A percentile compares a stretch with the other conserved stretches of the same genome.
phyloP scores from a whole-genome alignment of 2,797 vertebrate genomes.

The Erithacus rubecula region DNA sequence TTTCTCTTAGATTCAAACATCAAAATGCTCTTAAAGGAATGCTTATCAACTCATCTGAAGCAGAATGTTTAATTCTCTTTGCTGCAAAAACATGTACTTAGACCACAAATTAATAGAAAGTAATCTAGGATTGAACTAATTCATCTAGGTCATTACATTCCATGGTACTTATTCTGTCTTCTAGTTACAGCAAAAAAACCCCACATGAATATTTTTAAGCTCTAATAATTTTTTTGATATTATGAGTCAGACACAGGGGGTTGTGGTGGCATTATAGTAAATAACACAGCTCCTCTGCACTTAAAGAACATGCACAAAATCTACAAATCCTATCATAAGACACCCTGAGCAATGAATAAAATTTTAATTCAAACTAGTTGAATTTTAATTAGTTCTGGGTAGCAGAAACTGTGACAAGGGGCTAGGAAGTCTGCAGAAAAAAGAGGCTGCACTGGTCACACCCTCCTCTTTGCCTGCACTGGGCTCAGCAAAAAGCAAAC shows the following conservation, averaged over 20 bases:
- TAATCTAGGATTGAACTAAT: background rate
- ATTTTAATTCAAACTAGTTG: background rate
- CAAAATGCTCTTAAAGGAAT: background rate
- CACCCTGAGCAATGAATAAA: background rate
- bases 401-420: background rate
- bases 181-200: background rate
- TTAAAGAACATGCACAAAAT: background rate
- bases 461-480: constrained; percentile 25
- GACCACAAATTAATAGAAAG: background rate
- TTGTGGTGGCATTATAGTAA: background rate
- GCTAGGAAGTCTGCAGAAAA: background rate
- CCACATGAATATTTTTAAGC: background rate
- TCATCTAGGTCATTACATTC: background rate
- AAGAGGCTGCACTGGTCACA: background rate
- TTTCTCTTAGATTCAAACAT: background rate
- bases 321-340: background rate
- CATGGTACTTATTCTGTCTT: background rate
- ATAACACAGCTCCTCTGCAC: background rate
- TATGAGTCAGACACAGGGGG: background rate
- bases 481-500: constrained; percentile 47
- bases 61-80: background rate
- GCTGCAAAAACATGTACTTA: background rate
- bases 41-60: background rate
- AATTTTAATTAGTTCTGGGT: background rate
- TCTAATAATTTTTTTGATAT: background rate